phyloP scores from a whole-genome alignment of 2,113 vertebrate genomes.

The Dunckerocampus dactyliophorus region DNA sequence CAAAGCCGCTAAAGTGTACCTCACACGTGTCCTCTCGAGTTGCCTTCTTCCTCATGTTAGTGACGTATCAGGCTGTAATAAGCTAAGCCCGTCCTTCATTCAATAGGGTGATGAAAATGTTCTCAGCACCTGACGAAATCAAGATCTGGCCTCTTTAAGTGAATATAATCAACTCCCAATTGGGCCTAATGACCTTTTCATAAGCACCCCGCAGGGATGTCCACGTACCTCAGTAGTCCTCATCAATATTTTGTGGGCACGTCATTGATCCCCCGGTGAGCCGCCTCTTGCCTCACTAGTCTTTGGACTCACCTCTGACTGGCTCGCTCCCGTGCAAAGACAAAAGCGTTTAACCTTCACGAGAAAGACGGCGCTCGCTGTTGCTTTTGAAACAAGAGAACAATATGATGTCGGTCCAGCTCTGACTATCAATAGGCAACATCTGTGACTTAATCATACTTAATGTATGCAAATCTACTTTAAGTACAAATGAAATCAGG shows the following conservation, averaged over 20 bases:
- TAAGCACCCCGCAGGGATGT: constrained; percentile 48
- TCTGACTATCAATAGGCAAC: constrained; percentile 7
- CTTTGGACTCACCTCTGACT: constrained; percentile 51
- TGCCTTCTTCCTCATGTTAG: constrained; percentile 20
- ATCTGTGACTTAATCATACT: constrained; percentile 12
- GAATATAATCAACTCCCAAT: constrained; percentile 55
- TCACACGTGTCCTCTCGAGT: too few species aligned
- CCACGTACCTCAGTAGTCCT: constrained; percentile 42
- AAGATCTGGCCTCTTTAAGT: constrained; percentile 43
- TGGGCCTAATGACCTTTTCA: constrained; percentile 57
- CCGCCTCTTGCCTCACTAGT: constrained; percentile 46
- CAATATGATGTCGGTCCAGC: background rate
- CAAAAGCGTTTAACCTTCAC: constrained; percentile 34
- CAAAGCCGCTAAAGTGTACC: too few species aligned
- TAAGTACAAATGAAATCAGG: constrained; percentile 10
- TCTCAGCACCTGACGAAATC: constrained; percentile 46
- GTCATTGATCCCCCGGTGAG: constrained; percentile 57
- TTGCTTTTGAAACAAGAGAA: constrained; percentile 1
- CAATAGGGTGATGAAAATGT: constrained; percentile 36
- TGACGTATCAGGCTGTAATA: constrained; percentile 30
- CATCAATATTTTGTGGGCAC: constrained; percentile 60
- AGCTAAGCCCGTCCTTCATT: constrained; percentile 44
- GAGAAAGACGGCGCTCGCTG: constrained; percentile 18
- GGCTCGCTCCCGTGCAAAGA: constrained; percentile 25
- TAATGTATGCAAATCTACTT: constrained; percentile 9